Conservation (phyloP, 2,797 vertebrate genomes). For the Garrulus glandarius region DNA sequence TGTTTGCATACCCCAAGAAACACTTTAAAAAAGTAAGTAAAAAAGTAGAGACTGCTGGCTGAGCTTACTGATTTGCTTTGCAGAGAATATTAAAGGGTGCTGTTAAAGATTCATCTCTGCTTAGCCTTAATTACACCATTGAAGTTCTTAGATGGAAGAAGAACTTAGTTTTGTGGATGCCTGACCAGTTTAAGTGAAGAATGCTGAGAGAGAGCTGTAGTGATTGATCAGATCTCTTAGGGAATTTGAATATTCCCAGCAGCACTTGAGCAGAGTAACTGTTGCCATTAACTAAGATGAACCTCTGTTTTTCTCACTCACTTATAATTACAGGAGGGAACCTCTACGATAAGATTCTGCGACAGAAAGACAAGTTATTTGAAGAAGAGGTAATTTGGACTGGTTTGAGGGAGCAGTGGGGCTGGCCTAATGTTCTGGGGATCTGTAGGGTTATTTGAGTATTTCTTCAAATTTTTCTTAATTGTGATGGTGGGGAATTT, state of each 20-base stretch:
- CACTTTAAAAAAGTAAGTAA: not conserved
- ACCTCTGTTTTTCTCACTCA: conserved; percentile 15
- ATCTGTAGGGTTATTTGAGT: not conserved
- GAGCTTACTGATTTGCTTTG: not conserved
- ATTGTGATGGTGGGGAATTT: not conserved
- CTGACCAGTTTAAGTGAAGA: not conserved
- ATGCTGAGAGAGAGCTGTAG: not conserved
- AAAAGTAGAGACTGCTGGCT: not conserved
- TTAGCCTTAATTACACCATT: not conserved
- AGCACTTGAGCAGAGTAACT: not conserved
- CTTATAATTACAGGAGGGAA: conserved; percentile 86
- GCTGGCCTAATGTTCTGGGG: not conserved
- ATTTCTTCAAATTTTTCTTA: not conserved
- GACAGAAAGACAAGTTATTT: conserved; percentile 91
- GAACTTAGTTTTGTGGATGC: not conserved
- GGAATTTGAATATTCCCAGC: not conserved
- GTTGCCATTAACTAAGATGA: not conserved
- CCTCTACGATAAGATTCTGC: conserved; percentile 95
- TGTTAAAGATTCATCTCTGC: not conserved
- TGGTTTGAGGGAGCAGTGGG: not conserved
- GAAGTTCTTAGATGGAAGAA: not conserved
- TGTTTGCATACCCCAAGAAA: not conserved
- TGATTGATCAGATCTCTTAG: not conserved
- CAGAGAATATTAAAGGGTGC: not conserved
- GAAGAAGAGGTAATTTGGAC: conserved; percentile 86